Evolutionary conservation across 2,888 invertebrate genomes (phyloP).

Genomic region (Cetonia aurata): DNA sequence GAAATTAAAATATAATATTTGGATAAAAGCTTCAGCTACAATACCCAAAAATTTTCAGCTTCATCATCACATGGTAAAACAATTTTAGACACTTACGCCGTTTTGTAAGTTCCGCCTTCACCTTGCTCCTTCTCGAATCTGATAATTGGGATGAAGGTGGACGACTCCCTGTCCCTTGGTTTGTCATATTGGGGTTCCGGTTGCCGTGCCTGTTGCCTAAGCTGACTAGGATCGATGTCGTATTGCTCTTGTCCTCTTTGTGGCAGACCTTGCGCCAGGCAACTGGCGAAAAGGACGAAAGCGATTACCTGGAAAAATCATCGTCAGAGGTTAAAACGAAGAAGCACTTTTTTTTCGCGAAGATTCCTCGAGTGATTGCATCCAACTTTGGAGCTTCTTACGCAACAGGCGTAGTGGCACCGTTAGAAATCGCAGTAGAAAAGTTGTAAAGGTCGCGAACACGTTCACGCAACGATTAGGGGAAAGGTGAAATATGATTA

Average conservation of each 20-base stretch:
- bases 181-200: conserved; percentile 64
- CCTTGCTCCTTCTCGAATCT: conserved; percentile 87
- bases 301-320: conserved; percentile 32
- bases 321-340: conserved; percentile 40
- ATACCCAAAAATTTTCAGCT: too few species aligned
- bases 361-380: neutral
- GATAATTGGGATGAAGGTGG: conserved; percentile 86
- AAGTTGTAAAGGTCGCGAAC: conserved; percentile 42
- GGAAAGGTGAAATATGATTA: conserved; percentile 43
- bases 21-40: too few species aligned
- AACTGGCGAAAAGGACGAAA: conserved; percentile 46
- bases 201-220: conserved; percentile 51
- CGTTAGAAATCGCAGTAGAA: conserved; percentile 32
- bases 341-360: neutral
- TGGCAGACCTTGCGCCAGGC: conserved; percentile 50
- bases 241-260: conserved; percentile 53
- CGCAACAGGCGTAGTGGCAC: conserved; percentile 4
- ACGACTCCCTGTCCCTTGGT: conserved; percentile 68
- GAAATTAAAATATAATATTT: too few species aligned
- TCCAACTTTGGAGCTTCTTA: neutral
- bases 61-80: too few species aligned
- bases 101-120: conserved; percentile 86
- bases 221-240: conserved; percentile 54
- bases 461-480: neutral
- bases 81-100: conserved; percentile 70